These are phyloP conservation scores for Platysteira castanea DNA, from an alignment of 2,113 vertebrate species.

Conservation along the genomic window DNA sequence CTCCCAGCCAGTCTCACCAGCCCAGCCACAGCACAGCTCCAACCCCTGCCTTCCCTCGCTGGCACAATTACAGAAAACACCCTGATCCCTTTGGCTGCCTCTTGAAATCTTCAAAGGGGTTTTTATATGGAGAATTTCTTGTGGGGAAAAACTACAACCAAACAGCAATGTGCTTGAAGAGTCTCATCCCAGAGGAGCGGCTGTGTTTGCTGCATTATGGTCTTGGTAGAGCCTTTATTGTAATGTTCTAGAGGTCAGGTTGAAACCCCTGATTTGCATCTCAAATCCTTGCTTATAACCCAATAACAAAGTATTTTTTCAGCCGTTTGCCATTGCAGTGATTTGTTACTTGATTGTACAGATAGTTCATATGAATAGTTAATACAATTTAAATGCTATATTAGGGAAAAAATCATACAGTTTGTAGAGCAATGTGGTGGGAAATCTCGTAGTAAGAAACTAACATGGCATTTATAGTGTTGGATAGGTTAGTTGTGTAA, in stretches of 20 bases:
- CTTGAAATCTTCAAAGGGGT: neutral
- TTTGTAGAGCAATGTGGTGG: neutral
- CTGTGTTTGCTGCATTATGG: neutral
- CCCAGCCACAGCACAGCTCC: neutral
- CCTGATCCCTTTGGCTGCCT: neutral
- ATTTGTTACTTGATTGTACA: neutral
- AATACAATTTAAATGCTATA: neutral
- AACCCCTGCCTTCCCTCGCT: neutral
- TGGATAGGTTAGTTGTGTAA: neutral
- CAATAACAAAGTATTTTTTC: neutral
- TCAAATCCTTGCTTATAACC: neutral
- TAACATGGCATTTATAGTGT: neutral
- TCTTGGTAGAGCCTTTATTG: neutral
- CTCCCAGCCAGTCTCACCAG: neutral
- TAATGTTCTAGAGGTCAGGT: neutral
- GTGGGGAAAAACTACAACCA: neutral
- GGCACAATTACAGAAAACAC: neutral
- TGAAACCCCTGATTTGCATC: neutral
- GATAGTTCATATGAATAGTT: neutral
- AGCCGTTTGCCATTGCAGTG: neutral
- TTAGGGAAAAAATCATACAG: neutral
- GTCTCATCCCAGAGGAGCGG: neutral
- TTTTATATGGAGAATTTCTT: neutral
- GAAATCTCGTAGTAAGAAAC: neutral
- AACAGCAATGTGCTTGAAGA: neutral